These are phyloP conservation scores for Agrotis ipsilon DNA, from an alignment of 2,888 invertebrate genomes.

Conservation along the genomic window DNA sequence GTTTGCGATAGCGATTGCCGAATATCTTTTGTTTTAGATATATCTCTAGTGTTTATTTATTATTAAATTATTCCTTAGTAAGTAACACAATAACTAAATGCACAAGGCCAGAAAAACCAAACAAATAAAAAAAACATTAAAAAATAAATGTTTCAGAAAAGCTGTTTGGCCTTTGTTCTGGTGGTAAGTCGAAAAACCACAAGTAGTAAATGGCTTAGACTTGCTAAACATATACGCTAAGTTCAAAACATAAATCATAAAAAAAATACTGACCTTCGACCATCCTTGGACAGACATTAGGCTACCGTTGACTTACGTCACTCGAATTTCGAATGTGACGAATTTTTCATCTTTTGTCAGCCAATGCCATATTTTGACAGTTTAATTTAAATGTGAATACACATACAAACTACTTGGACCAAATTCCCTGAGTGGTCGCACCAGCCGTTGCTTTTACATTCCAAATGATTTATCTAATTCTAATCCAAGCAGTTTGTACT, in stretches of 20 bases:
- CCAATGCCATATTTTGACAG: slow-evolving; percentile 29
- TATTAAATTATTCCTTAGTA: not conserved
- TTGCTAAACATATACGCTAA: slow-evolving; percentile 63
- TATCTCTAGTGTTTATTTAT: not conserved
- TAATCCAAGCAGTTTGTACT: slow-evolving; percentile 40
- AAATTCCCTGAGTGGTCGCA: not conserved
- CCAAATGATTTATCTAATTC: not conserved
- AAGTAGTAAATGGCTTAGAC: slow-evolving; percentile 63
- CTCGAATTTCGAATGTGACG: slow-evolving; percentile 41
- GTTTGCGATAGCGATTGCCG: slow-evolving; percentile 45
- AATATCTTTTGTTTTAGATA: slow-evolving; percentile 1
- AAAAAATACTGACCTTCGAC: slow-evolving; percentile 27
- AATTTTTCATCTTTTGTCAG: slow-evolving; percentile 15
- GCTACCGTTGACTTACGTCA: slow-evolving; percentile 22
- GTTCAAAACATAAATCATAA: slow-evolving; percentile 56
- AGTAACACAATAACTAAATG: not conserved
- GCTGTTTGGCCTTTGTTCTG: slow-evolving; percentile 83
- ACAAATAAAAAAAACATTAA: slow-evolving; percentile 36
- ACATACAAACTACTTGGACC: slow-evolving; percentile 49
- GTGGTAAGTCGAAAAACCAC: slow-evolving; percentile 83
- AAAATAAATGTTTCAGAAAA: slow-evolving; percentile 85
- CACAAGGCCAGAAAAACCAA: slow-evolving; percentile 27
- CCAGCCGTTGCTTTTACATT: not conserved
- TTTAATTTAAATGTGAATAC: slow-evolving; percentile 19
- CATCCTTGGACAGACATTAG: slow-evolving; percentile 28